Base-by-base conservation (phyloP, 2,797 vertebrate genomes). In the Sciaenops ocellatus region DNA sequence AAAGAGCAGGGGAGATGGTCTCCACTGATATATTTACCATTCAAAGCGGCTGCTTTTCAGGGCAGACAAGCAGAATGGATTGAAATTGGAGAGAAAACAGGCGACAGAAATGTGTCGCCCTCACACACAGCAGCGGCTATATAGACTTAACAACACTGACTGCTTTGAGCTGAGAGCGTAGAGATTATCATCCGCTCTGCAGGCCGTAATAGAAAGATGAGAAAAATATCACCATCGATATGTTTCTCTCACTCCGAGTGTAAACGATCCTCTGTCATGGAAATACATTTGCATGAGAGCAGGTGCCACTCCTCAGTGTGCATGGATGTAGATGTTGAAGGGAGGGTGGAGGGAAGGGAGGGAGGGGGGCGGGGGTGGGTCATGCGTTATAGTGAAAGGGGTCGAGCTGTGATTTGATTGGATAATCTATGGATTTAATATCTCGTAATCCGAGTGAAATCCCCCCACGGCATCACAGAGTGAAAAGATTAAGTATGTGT, bases 371-470 rank as follows among this genome's bases (percentile, higher is more conserved):
- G n/a, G n/a, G n/a, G n/a, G n/a, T n/a, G 80, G 84, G 79, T 87
- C 84, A 82, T 67, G 82, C 80, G 55, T 87, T 76, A 83, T 79
- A 75, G 82, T 38, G 28, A 79, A 73, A 90, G 72, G 89, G 90
- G 86, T 89, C 68, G 87, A 79, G 85, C 93, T 90, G 80, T 90
- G 88, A 95, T 94, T 92, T 94, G 92, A 95, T 95, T 94, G 92
- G 92, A 95, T 95, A 94, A 95, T 95, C 94, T 95, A 92, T 95
- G 93, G 93, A 93, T 95, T 95, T 95, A 95, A 94, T 95, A 94
- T 94, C 90, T 89, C 80, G 87, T 95, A 95, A 95, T 96, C 95
- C 93, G 17, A 24, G 59, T 42, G 44, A 93, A 95, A 95, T 91
- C 92, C 92, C 88, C 83, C 82, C 51, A 52, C 16, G 69, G 90